Evolutionary conservation across 2,113 vertebrate genomes (phyloP).

Genomic region (Takifugu bimaculatus): DNA sequence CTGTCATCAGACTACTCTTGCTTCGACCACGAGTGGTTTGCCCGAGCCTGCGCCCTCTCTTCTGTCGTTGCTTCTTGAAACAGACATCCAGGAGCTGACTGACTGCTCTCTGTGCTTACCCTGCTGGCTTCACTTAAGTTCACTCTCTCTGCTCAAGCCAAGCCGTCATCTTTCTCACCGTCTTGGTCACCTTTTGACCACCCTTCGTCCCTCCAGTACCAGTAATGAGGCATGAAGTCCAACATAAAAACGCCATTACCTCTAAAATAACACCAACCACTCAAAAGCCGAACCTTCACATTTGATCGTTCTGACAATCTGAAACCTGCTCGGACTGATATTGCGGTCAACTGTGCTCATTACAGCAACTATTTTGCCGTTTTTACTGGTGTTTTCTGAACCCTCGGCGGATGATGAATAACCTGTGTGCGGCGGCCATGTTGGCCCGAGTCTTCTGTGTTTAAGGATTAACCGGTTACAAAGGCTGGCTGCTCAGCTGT

Average conservation of each 20-base stretch:
- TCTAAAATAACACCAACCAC: not conserved
- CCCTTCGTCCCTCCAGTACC: not conserved
- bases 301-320: not conserved
- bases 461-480: constrained; percentile 68
- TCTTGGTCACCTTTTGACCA: constrained; percentile 5
- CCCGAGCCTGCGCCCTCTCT: not conserved
- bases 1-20: not conserved
- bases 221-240: not conserved
- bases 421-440: constrained; percentile 6
- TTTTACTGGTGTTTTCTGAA: not conserved
- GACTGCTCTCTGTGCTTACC: constrained; percentile 27
- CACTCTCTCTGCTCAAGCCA: constrained; percentile 9
- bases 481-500: constrained; percentile 68
- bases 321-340: not conserved
- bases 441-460: constrained; percentile 31
- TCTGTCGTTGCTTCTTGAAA: not conserved
- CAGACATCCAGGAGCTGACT: constrained; percentile 24
- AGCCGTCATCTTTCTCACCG: constrained; percentile 13
- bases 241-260: not conserved
- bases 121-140: constrained; percentile 26
- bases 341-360: not conserved
- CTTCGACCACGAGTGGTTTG: not conserved
- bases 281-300: not conserved
- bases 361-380: constrained; percentile 1
- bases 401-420: constrained; percentile 15